Evolutionary conservation across 2,888 invertebrate genomes (phyloP).

Genomic region (Eupithecia inturbata): DNA sequence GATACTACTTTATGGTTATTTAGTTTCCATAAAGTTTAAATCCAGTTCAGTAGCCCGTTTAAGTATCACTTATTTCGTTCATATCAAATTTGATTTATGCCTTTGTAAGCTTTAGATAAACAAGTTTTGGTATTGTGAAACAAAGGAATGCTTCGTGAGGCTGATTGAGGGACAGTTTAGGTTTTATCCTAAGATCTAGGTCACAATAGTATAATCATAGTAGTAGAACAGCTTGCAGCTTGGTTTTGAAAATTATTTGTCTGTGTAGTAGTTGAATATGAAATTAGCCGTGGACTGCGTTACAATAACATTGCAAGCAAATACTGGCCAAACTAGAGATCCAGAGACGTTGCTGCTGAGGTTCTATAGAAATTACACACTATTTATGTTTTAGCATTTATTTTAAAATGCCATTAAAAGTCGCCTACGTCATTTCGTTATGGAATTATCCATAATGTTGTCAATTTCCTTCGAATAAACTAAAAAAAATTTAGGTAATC

Average conservation of each 20-base stretch:
- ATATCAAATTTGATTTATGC: conserved; percentile 35
- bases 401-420: too few species aligned
- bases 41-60: conserved; percentile 10
- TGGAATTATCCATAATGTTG: too few species aligned
- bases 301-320: not conserved
- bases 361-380: too few species aligned
- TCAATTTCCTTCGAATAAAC: too few species aligned
- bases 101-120: conserved; percentile 45
- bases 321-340: not conserved
- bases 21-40: conserved; percentile 10
- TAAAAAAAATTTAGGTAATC: too few species aligned
- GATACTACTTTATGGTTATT: conserved; percentile 7
- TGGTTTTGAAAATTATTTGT: not conserved
- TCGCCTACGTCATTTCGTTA: too few species aligned
- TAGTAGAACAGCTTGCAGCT: not conserved
- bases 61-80: conserved; percentile 16
- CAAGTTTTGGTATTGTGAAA: conserved; percentile 49
- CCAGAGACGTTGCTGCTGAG: too few species aligned
- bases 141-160: conserved; percentile 63
- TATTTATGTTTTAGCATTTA: too few species aligned
- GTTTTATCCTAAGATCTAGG: conserved; percentile 57
- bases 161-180: conserved; percentile 66
- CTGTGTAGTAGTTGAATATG: not conserved
- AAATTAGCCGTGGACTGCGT: not conserved
- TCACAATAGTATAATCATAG: conserved; percentile 21